A percentile compares a stretch with the other conserved stretches of the same genome.
Conservation (phyloP, 2,888 invertebrate genomes). For the Melipona beecheii region DNA sequence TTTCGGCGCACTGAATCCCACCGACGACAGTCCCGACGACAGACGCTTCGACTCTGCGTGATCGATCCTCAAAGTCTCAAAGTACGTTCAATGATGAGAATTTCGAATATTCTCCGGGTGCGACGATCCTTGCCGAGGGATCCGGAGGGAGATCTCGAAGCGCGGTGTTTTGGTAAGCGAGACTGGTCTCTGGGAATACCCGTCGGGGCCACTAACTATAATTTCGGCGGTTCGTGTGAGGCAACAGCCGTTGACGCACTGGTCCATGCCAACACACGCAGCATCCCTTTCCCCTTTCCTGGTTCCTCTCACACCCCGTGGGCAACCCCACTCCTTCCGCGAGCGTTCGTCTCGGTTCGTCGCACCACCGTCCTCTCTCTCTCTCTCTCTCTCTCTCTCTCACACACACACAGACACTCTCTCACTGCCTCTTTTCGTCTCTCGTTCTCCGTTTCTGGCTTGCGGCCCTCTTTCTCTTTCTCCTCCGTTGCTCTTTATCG, state of each 20-base stretch:
- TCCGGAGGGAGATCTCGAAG: not conserved
- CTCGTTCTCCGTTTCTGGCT: conserved; percentile 51
- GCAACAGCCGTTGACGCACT: conserved; percentile 85
- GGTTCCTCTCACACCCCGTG: conserved; percentile 75
- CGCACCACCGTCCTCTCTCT: conserved; percentile 51
- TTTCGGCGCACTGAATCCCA: not conserved
- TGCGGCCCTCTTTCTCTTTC: conserved; percentile 59
- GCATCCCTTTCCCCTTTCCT: conserved; percentile 81
- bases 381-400: conserved; percentile 46
- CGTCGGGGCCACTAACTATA: conserved; percentile 80
- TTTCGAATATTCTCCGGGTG: no score
- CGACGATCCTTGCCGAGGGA: no score
- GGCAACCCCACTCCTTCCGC: conserved; percentile 73
- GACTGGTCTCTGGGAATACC: conserved; percentile 69
- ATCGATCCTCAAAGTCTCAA: no score
- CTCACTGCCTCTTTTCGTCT: conserved; percentile 55
- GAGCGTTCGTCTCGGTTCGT: conserved; percentile 65
- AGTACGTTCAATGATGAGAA: no score
- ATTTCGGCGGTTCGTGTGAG: conserved; percentile 84
- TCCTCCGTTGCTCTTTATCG: conserved; percentile 71
- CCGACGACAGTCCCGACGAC: not conserved
- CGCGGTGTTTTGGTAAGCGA: conserved; percentile 54
- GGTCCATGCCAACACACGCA: conserved; percentile 84
- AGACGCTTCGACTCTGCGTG: no score
- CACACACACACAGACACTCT: no score